phyloP scores from a whole-genome alignment of 2,113 vertebrate species.

The Chamaea fasciata region DNA sequence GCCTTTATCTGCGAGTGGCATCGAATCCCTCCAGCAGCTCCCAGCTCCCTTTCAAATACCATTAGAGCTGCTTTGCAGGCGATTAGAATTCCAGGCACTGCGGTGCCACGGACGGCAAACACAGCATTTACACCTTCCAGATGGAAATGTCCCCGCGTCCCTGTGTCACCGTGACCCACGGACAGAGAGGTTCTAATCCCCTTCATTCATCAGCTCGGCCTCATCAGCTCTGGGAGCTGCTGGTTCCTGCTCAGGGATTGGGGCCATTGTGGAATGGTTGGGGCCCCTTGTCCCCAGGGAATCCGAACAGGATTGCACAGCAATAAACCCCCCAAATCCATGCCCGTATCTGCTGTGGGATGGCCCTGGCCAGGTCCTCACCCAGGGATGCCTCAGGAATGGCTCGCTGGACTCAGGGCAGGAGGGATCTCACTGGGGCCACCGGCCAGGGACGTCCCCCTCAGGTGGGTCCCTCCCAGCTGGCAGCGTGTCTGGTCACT shows the following conservation, averaged over 20 bases:
- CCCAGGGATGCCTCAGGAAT: not conserved
- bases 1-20: not conserved
- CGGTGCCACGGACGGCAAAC: not conserved
- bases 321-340: fast-evolving
- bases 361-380: not conserved
- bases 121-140: not conserved
- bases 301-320: not conserved
- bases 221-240: not conserved
- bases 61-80: not conserved
- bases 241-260: not conserved
- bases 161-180: not conserved
- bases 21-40: not conserved
- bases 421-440: not conserved
- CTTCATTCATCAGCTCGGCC: not conserved
- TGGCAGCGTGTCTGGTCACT: not conserved
- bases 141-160: not conserved
- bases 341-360: fast-evolving
- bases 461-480: not conserved
- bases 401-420: not conserved
- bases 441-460: not conserved
- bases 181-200: not conserved
- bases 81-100: not conserved
- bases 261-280: fast-evolving
- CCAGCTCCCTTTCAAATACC: not conserved
- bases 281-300: not conserved